Evolutionary conservation across 2,888 invertebrate species (phyloP).

Genomic region (Cylloceria caligata): DNA sequence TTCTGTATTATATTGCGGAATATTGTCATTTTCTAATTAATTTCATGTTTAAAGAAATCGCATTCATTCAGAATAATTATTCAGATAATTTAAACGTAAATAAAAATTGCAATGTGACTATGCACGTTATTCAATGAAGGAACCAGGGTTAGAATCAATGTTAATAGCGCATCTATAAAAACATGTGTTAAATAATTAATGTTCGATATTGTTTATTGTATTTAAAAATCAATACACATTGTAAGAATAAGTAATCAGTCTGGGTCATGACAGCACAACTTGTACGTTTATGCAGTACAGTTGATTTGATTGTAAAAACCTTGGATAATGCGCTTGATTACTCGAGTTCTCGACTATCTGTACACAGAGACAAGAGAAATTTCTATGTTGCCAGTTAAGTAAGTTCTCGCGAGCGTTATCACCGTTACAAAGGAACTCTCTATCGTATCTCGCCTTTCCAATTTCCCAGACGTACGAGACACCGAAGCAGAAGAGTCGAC

Average conservation of each 20-base stretch:
- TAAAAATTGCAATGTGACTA: background rate
- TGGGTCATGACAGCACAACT: background rate
- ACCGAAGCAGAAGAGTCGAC: background rate
- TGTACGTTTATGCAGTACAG: background rate
- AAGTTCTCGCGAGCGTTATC: constrained; percentile 14
- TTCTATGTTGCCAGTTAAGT: constrained; percentile 18
- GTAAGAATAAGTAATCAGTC: background rate
- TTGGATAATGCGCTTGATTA: constrained; percentile 26
- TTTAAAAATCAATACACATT: background rate
- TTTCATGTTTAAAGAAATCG: background rate
- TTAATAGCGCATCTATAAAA: too few species aligned
- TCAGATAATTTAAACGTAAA: background rate
- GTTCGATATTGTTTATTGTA: too few species aligned
- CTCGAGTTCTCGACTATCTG: background rate
- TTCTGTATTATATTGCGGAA: too few species aligned
- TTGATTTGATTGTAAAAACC: background rate
- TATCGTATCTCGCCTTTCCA: constrained; percentile 11
- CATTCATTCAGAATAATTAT: background rate
- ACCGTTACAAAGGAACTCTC: constrained; percentile 24
- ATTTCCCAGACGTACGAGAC: constrained; percentile 18
- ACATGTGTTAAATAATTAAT: too few species aligned
- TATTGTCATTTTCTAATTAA: background rate
- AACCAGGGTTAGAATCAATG: background rate
- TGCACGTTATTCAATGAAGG: background rate
- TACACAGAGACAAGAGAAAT: constrained; percentile 14